These are phyloP conservation scores for Chymomyza caudatula DNA, from an alignment of 2,888 invertebrate species.

Conservation along the genomic window DNA sequence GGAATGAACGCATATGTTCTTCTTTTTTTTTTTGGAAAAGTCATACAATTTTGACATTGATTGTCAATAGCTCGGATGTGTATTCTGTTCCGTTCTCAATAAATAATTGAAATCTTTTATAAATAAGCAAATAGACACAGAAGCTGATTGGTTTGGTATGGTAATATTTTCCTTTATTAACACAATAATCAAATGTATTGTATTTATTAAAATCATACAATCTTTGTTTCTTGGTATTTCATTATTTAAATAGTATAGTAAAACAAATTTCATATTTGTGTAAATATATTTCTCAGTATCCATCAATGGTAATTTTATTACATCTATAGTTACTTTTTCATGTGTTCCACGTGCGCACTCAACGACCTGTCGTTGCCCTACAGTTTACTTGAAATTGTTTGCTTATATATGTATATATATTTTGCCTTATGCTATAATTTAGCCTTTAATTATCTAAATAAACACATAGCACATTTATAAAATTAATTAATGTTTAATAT, in stretches of 20 bases:
- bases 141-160: neutral
- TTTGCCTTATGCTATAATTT: neutral
- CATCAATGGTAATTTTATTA: neutral
- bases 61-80: too few relatives aligned
- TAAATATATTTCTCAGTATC: neutral
- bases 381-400: neutral
- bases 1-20: too few relatives aligned
- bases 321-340: neutral
- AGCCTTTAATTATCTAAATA: neutral
- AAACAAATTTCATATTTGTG: conserved; percentile 1
- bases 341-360: too few relatives aligned
- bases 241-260: conserved; percentile 8
- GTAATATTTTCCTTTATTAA: conserved; percentile 48
- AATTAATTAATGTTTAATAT: neutral
- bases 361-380: neutral
- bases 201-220: conserved; percentile 17
- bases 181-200: conserved; percentile 55
- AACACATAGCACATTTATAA: neutral
- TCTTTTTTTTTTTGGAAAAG: neutral
- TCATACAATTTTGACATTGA: too few relatives aligned
- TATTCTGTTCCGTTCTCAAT: too few relatives aligned
- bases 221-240: neutral
- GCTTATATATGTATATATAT: neutral
- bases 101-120: too few relatives aligned
- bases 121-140: conserved; percentile 14